Evolutionary conservation across 2,113 vertebrate species (phyloP).

Genomic region (Amphiprion percula): DNA sequence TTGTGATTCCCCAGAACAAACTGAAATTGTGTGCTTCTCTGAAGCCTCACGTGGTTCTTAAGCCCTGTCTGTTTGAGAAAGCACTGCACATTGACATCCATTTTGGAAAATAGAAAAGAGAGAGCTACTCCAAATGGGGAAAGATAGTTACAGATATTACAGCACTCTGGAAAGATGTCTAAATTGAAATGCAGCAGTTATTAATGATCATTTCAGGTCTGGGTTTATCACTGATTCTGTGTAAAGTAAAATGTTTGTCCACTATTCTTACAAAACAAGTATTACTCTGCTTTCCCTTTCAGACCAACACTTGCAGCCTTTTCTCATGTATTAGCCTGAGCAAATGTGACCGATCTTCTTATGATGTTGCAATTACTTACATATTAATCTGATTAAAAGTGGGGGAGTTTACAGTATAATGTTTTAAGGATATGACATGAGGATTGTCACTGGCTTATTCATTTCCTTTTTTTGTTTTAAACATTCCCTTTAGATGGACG

Average conservation of each 20-base stretch:
- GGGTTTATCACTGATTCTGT: slow-evolving; percentile 4
- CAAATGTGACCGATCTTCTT: too few relatives aligned
- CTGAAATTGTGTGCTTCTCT: slow-evolving; percentile 55
- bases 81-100: slow-evolving; percentile 38
- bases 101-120: slow-evolving; percentile 43
- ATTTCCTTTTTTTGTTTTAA: background rate
- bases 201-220: slow-evolving; percentile 18
- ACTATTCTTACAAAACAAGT: too few relatives aligned
- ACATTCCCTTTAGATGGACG: slow-evolving; percentile 90
- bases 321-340: too few relatives aligned
- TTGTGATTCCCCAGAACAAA: slow-evolving; percentile 46
- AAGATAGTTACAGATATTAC: slow-evolving; percentile 33
- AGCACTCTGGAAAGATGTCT: slow-evolving; percentile 6
- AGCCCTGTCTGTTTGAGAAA: slow-evolving; percentile 38
- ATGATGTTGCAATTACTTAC: too few relatives aligned
- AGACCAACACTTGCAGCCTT: too few relatives aligned
- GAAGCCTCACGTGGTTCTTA: slow-evolving; percentile 45
- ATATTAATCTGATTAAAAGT: too few relatives aligned
- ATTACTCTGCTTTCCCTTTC: too few relatives aligned
- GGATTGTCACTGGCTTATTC: background rate
- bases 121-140: slow-evolving; percentile 27
- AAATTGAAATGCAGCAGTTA: slow-evolving; percentile 7
- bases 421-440: background rate
- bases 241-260: background rate
- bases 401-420: background rate